These are phyloP conservation scores for Hydrophis major DNA, from an alignment of 2,797 vertebrate genomes.

Conservation along the genomic window DNA sequence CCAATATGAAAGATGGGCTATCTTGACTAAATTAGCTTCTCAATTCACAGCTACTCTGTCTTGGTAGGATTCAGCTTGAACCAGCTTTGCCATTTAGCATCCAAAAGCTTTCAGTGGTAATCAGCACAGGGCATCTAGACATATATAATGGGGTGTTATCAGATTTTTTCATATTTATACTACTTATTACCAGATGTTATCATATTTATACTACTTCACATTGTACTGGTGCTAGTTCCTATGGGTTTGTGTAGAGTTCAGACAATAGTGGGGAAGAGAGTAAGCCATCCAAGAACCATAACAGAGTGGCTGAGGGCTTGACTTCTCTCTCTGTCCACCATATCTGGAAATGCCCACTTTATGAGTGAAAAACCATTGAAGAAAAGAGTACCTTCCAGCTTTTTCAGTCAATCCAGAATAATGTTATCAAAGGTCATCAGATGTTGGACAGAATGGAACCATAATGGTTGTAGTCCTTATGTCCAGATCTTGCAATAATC, in stretches of 20 bases:
- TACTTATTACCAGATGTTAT: not conserved
- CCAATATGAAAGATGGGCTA: not conserved
- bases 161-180: not conserved
- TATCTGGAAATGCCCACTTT: not conserved
- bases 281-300: not conserved
- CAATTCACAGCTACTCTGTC: not conserved
- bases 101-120: not conserved
- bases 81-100: not conserved
- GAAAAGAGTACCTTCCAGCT: not conserved
- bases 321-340: not conserved
- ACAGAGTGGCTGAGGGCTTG: not conserved
- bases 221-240: not conserved
- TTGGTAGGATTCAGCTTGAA: not conserved
- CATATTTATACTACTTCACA: not conserved
- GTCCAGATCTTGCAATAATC: not conserved
- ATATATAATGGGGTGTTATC: not conserved
- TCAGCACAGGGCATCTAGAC: not conserved
- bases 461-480: not conserved
- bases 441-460: not conserved
- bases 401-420: not conserved
- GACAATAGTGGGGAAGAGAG: not conserved
- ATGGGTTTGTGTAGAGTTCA: not conserved
- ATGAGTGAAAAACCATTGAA: not conserved
- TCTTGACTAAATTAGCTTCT: not conserved
- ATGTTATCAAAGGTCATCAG: not conserved